These are phyloP conservation scores for Hemaris fuciformis DNA, from an alignment of 2,888 invertebrate species.

Conservation along the genomic window DNA sequence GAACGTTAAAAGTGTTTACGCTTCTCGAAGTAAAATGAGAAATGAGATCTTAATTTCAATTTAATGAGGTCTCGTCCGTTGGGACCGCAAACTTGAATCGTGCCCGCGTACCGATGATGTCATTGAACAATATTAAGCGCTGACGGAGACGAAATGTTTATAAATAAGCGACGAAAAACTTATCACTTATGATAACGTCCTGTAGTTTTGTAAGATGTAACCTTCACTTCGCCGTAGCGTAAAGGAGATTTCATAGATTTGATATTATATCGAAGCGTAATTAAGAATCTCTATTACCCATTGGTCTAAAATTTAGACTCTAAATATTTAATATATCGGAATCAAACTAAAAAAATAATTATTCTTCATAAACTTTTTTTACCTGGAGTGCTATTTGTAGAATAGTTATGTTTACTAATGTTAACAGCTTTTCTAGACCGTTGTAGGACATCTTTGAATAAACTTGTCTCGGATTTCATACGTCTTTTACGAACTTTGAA, in stretches of 20 bases:
- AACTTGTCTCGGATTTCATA: constrained; percentile 60
- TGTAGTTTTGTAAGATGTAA: constrained; percentile 18
- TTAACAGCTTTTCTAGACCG: constrained; percentile 51
- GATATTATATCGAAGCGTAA: background rate
- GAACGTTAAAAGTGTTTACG: background rate
- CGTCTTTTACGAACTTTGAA: constrained; percentile 65
- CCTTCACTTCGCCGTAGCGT: background rate
- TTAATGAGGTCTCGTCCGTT: constrained; percentile 19
- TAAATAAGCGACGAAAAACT: constrained; percentile 32
- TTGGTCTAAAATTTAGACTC: too few species aligned
- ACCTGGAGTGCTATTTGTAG: constrained; percentile 53
- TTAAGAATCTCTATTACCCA: too few species aligned
- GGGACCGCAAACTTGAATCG: constrained; percentile 23
- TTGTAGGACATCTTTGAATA: constrained; percentile 60
- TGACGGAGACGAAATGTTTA: constrained; percentile 33
- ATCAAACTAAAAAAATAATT: too few species aligned
- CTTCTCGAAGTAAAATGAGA: constrained; percentile 26
- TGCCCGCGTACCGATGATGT: constrained; percentile 34
- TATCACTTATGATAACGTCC: constrained; percentile 45
- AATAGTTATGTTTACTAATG: constrained; percentile 39
- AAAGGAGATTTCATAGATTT: background rate
- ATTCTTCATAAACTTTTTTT: too few species aligned
- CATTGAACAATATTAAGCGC: constrained; percentile 43
- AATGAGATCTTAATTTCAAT: constrained; percentile 24
- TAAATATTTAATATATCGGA: too few species aligned